Conservation (phyloP, 2,113 vertebrate genomes). For the Lagopus leucura region DNA sequence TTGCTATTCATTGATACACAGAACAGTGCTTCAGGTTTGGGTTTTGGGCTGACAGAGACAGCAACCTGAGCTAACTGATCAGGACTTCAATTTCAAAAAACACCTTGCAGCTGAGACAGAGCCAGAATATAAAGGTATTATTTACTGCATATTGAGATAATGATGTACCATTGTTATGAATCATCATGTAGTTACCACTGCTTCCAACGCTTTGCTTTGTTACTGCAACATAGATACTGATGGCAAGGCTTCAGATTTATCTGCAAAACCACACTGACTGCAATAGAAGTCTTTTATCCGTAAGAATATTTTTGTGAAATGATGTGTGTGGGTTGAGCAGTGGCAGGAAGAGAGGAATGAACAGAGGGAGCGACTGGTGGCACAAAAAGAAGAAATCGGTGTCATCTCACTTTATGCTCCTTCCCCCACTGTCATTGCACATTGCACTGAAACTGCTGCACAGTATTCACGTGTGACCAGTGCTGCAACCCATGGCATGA, state of each 20-base stretch:
- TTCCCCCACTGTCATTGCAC: background rate
- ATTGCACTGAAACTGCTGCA: background rate
- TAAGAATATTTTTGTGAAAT: background rate
- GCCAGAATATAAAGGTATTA: background rate
- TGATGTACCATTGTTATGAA: background rate
- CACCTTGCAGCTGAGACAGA: background rate
- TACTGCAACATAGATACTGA: background rate
- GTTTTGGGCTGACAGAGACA: background rate
- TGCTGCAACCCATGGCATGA: fast-evolving
- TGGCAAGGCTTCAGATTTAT: background rate
- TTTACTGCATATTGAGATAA: conserved; percentile 7
- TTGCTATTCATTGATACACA: background rate
- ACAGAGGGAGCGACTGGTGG: background rate
- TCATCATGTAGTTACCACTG: background rate
- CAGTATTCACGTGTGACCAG: fast-evolving
- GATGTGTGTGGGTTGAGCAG: background rate
- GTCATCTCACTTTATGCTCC: background rate
- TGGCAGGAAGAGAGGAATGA: background rate
- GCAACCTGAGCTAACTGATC: background rate
- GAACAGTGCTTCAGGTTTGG: background rate
- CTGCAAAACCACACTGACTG: background rate
- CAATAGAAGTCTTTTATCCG: background rate
- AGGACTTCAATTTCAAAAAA: background rate
- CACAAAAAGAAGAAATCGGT: background rate
- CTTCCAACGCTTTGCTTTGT: background rate